Evolutionary conservation across 1,140 invertebrate genomes (phyloP).

Genomic region (Vanessa atalanta): DNA sequence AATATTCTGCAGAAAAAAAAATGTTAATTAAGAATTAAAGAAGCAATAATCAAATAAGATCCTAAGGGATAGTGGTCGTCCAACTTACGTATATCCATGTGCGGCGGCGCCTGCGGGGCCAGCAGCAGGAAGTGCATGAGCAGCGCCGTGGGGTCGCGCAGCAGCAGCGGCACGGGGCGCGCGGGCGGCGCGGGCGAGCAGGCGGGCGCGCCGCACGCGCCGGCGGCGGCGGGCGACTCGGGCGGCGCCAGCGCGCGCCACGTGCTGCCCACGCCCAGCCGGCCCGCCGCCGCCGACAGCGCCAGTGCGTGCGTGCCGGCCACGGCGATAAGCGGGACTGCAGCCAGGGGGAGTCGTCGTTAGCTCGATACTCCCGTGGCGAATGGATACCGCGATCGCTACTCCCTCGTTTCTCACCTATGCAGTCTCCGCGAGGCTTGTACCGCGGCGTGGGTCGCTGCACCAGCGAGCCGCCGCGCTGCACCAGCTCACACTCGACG

Average conservation of each 20-base stretch:
- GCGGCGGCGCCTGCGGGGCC: conserved; percentile 86
- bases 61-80: too few species aligned
- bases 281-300: conserved; percentile 64
- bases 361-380: neutral
- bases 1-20: conserved; percentile 85
- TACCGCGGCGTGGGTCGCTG: conserved; percentile 78
- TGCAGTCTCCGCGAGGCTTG: conserved; percentile 92
- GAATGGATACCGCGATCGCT: too few species aligned
- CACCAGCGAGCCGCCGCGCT: conserved; percentile 89
- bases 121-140: conserved; percentile 93
- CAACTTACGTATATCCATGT: conserved; percentile 89
- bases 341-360: conserved; percentile 40
- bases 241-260: conserved; percentile 53
- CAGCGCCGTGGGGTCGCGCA: conserved; percentile 91
- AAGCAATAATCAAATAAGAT: neutral
- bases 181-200: conserved; percentile 49
- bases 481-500: conserved; percentile 94
- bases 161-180: conserved; percentile 89
- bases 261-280: conserved; percentile 81
- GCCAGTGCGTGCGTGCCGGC: conserved; percentile 91
- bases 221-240: conserved; percentile 17
- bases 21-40: neutral
- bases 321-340: conserved; percentile 93
- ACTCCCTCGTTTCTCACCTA: conserved; percentile 74
- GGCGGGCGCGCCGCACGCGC: conserved; percentile 59